phyloP scores from a whole-genome alignment of 2,113 vertebrate species.

The Hemichromis elongatus region DNA sequence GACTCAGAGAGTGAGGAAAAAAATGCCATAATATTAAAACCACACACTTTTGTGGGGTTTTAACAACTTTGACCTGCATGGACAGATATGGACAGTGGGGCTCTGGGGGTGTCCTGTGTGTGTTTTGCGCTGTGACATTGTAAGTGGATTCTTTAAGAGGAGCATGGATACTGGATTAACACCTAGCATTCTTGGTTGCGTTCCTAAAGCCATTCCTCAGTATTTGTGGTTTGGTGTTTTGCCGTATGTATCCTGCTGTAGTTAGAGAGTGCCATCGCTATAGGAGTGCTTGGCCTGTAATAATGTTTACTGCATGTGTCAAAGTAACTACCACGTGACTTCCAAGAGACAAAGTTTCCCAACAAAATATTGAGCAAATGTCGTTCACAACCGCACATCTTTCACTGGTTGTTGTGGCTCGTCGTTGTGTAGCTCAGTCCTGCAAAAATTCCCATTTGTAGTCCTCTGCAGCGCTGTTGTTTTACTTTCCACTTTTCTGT shows the following conservation, averaged over 20 bases:
- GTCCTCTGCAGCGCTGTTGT: neutral
- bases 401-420: neutral
- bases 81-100: neutral
- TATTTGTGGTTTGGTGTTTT: neutral
- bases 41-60: neutral
- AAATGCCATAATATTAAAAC: neutral
- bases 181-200: neutral
- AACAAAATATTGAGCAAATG: neutral
- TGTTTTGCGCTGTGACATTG: neutral
- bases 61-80: neutral
- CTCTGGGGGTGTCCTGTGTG: neutral
- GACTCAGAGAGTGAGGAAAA: neutral
- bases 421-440: neutral
- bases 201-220: neutral
- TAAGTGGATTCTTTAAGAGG: neutral
- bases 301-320: neutral
- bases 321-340: neutral
- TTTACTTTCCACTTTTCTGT: neutral
- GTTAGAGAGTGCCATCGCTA: neutral
- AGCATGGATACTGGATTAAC: neutral
- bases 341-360: neutral
- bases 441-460: neutral
- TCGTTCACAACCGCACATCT: neutral
- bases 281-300: neutral
- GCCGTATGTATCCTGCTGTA: neutral